Base-by-base conservation (phyloP, 1,140 invertebrate species). In the Dendroctonus valens region DNA sequence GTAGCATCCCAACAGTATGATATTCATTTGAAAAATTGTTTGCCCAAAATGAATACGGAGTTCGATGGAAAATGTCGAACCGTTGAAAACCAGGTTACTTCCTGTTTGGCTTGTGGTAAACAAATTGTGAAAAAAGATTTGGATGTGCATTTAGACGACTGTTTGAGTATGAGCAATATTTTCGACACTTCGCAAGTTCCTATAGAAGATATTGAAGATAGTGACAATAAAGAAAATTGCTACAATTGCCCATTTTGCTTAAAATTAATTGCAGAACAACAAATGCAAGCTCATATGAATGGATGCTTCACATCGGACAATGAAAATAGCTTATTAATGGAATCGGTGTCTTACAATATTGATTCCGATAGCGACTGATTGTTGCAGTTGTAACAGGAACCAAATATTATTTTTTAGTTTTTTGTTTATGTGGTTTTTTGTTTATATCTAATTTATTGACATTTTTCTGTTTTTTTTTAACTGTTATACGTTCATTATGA, bases 81-180 rank as follows among this genome's bases (percentile, higher is more conserved):
- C 14, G 49, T 12, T 65, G 51, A 52, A 74, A 60, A 60, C 72
- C 59, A 60, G 53, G 26, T 26, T 67, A 69, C 58, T 58, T 48
- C 65, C 26, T 91, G 89, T 78, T 83, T 88, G 26, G 84, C 85
- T 59, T 90, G 89, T 74, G 83, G 83, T 26, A 77, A 78, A 48
- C 70, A 77, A 42, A 78, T 88, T 42, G 70, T 77, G 41, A 73
- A 74, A 59, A 79, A 76, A 41, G 65, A 79, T 2, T 78, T 88
- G n/a, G 79, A 82, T 71, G 79, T 83, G 57, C 87, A 89, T 81
- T 78, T 89, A 40, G 86, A 89, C 52, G 86, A 89, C 61, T 88
- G 87, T 71, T 49, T 71, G 58, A 62, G 67, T 53, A 68, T 74
- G 44, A 70, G 60, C 62, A 59, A 60, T 57, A 65, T 76, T 60